Percentiles rank a stretch among this genome's conserved stretches.
Evolutionary conservation across 2,113 vertebrate species (phyloP).

Genomic region (Anser brachyrhynchus): DNA sequence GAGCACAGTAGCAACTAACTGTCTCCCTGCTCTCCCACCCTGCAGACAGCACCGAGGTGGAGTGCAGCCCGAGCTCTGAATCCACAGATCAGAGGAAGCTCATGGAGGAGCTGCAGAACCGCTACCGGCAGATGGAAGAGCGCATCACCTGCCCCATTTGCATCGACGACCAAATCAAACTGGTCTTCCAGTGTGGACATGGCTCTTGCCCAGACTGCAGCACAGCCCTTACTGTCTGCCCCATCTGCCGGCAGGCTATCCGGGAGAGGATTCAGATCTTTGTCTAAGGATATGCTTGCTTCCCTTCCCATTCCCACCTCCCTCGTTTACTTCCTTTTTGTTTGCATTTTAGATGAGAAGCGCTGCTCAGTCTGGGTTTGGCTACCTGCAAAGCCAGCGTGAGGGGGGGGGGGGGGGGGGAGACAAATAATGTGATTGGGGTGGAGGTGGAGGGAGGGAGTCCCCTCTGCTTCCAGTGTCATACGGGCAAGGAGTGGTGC

Average conservation of each 20-base stretch:
- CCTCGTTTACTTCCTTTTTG: background rate
- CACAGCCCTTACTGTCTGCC: constrained; percentile 89
- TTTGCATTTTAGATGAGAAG: background rate
- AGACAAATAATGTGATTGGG: background rate
- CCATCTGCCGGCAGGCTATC: constrained; percentile 96
- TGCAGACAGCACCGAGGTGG: constrained; percentile 93
- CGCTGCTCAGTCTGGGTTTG: background rate
- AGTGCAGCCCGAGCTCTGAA: constrained; percentile 80
- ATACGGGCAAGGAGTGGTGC: background rate
- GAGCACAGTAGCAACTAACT: background rate
- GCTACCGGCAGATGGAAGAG: constrained; percentile 98
- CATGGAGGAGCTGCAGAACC: constrained; percentile 96
- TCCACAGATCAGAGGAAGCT: constrained; percentile 90
- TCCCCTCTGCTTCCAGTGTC: background rate
- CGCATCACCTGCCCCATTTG: constrained; percentile 98
- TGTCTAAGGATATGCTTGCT: constrained; percentile 75
- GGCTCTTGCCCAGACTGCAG: constrained; percentile 96
- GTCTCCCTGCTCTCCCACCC: background rate
- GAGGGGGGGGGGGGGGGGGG: background rate
- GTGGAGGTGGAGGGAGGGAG: background rate
- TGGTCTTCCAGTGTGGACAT: constrained; percentile 98
- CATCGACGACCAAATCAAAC: constrained; percentile 97
- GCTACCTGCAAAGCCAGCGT: background rate
- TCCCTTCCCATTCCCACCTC: background rate
- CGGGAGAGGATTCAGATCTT: constrained; percentile 94